Percentiles rank a stretch among this genome's conserved stretches.
phyloP scores from a whole-genome alignment of 2,113 vertebrate species.

The Cheilinus undulatus region DNA sequence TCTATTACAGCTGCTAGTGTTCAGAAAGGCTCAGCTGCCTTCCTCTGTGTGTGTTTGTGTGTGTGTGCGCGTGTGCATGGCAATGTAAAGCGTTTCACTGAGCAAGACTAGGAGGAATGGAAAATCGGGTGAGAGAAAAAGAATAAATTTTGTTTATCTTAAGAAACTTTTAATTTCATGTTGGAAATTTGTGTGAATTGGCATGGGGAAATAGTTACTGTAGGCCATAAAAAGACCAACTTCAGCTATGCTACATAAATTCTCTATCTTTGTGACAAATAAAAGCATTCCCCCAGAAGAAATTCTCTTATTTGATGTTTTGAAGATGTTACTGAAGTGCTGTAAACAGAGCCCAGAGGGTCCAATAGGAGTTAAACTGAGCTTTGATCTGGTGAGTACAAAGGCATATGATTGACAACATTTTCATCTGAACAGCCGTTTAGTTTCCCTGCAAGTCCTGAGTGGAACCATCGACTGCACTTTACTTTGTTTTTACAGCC shows the following conservation, averaged over 20 bases:
- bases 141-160: background rate
- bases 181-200: background rate
- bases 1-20: conserved; percentile 67
- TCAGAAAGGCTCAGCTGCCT: conserved; percentile 59
- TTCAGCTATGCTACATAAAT: no score
- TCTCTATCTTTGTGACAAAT: no score
- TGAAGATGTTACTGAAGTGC: background rate
- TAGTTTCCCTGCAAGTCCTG: background rate
- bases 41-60: background rate
- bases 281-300: background rate
- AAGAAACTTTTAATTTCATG: background rate
- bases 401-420: background rate
- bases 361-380: background rate
- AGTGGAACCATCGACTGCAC: background rate
- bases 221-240: background rate
- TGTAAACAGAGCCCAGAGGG: background rate
- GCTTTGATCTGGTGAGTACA: background rate
- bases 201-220: no score
- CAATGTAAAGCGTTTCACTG: conserved; percentile 6
- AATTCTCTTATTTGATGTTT: background rate
- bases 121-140: conserved; percentile 8
- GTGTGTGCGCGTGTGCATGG: background rate
- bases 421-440: background rate
- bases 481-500: no score
- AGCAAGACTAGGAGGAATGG: conserved; percentile 6